phyloP scores from a whole-genome alignment of 2,888 invertebrate genomes.

The Dicranocentrus wangi region DNA sequence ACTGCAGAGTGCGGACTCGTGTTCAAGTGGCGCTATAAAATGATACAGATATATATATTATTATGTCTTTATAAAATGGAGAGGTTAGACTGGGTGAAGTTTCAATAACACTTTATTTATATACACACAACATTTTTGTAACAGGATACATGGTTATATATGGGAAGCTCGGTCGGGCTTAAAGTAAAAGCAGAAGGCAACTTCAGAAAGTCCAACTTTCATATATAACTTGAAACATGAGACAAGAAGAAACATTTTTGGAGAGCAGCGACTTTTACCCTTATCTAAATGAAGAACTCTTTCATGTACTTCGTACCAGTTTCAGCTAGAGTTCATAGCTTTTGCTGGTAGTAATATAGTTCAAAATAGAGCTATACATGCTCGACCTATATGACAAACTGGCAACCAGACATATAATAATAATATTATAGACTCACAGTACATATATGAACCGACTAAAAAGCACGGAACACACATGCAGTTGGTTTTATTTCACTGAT shows the following conservation, averaged over 20 bases:
- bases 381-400: not conserved
- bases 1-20: not conserved
- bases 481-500: not conserved
- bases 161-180: not conserved
- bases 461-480: not conserved
- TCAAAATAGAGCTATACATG: too few relatives aligned
- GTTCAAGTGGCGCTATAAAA: not conserved
- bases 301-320: slow-evolving; percentile 2
- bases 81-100: not conserved
- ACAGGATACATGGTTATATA: not conserved
- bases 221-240: slow-evolving; percentile 1
- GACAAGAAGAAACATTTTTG: slow-evolving; percentile 15
- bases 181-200: slow-evolving; percentile 4
- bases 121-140: not conserved
- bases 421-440: not conserved
- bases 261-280: slow-evolving; percentile 31
- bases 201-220: not conserved
- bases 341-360: too few relatives aligned
- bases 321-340: too few relatives aligned
- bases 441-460: too few relatives aligned
- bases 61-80: not conserved
- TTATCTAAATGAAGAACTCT: slow-evolving; percentile 14
- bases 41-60: not conserved
- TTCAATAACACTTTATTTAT: not conserved
- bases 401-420: not conserved